phyloP scores from a whole-genome alignment of 2,113 vertebrate species.

The Gadus macrocephalus region DNA sequence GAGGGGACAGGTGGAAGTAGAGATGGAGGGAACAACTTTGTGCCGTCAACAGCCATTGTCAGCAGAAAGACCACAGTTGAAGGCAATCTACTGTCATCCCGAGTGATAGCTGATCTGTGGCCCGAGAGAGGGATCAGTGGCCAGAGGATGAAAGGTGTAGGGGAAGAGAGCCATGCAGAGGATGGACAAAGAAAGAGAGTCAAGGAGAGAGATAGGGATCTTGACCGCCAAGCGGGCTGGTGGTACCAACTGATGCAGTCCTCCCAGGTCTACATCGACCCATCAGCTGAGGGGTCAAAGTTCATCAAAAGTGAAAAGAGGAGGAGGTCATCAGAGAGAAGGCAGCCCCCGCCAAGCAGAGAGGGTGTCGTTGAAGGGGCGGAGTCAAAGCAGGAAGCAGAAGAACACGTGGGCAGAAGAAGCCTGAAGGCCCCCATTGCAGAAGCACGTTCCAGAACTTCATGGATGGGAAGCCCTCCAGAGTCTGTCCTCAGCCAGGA shows the following conservation, averaged over 20 bases:
- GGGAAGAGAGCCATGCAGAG: conserved; percentile 47
- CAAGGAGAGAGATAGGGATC: conserved; percentile 40
- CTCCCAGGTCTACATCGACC: conserved; percentile 95
- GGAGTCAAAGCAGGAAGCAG: conserved; percentile 74
- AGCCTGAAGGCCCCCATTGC: conserved; percentile 7
- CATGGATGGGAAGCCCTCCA: conserved; percentile 95
- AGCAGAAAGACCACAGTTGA: conserved; percentile 12
- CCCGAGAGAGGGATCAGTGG: conserved; percentile 31
- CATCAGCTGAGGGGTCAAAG: conserved; percentile 76
- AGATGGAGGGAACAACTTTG: conserved; percentile 18
- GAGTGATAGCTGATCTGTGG: conserved; percentile 33
- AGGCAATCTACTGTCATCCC: background rate
- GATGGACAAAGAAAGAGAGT: conserved; percentile 36
- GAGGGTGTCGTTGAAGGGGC: conserved; percentile 94
- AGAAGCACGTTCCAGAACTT: conserved; percentile 60
- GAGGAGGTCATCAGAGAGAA: conserved; percentile 68
- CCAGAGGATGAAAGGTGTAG: conserved; percentile 45
- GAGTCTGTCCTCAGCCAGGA: conserved; percentile 83
- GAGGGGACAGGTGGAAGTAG: conserved; percentile 25
- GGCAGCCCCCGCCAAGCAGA: conserved; percentile 74
- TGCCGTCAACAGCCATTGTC: too few species aligned
- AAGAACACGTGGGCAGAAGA: conserved; percentile 31
- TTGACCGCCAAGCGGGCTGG: conserved; percentile 84
- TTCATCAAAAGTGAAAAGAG: conserved; percentile 77
- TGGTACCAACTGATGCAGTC: conserved; percentile 99